Percentiles rank a stretch among this genome's conserved stretches.
Conservation (phyloP, 1,140 invertebrate genomes). For the Rhagoletis zephyria region DNA sequence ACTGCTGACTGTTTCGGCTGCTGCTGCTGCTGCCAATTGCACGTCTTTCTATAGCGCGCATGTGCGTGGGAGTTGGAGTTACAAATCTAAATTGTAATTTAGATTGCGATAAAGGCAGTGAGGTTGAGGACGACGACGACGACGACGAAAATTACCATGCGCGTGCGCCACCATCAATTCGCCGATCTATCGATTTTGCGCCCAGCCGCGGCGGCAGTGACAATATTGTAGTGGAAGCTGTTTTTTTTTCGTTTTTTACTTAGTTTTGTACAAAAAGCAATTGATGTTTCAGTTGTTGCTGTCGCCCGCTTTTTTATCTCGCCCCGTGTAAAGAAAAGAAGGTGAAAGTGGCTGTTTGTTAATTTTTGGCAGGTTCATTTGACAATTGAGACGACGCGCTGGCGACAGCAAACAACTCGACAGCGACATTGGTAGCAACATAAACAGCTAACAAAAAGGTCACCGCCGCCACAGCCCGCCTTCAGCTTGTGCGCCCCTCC, state of each 20-base stretch:
- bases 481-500: background rate
- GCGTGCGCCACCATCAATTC: slow-evolving; percentile 32
- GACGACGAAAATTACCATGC: background rate
- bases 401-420: slow-evolving; percentile 21
- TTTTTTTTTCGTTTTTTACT: no score
- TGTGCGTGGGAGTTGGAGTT: slow-evolving; percentile 42
- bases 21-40: slow-evolving; percentile 27
- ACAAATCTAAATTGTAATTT: slow-evolving; percentile 53
- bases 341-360: slow-evolving; percentile 50
- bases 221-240: background rate
- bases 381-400: slow-evolving; percentile 39
- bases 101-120: slow-evolving; percentile 9
- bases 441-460: background rate
- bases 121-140: background rate
- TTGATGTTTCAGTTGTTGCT: slow-evolving; percentile 2
- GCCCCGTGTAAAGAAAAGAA: background rate
- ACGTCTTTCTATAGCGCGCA: background rate
- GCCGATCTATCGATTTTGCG: slow-evolving; percentile 33
- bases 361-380: slow-evolving; percentile 51
- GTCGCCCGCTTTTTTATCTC: background rate
- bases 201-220: background rate
- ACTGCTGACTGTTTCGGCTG: no score
- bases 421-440: slow-evolving; percentile 4
- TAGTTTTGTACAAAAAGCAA: background rate
- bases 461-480: background rate